A percentile compares a stretch with the other conserved stretches of the same genome.
phyloP scores from a whole-genome alignment of 2,888 invertebrate genomes.

The Stenodema calcarata region DNA sequence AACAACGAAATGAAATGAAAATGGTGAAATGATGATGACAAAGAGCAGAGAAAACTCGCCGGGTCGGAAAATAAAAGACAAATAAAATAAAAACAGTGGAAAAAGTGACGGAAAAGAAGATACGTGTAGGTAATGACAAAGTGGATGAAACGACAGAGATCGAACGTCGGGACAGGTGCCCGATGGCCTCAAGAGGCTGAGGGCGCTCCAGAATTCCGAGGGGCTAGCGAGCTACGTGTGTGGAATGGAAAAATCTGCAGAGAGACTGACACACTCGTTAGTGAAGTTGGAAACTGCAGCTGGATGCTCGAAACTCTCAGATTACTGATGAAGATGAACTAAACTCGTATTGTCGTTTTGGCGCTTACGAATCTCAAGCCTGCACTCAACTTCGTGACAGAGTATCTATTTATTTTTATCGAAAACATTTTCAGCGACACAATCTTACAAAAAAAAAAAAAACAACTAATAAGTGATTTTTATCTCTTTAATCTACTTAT shows the following conservation, averaged over 20 bases:
- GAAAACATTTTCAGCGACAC: too few relatives aligned
- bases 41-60: not conserved
- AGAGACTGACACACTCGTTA: not conserved
- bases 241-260: not conserved
- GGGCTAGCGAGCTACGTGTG: not conserved
- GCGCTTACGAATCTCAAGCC: too few relatives aligned
- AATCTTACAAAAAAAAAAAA: too few relatives aligned
- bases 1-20: not conserved
- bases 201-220: not conserved
- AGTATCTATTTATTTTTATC: too few relatives aligned
- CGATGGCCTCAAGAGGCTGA: not conserved
- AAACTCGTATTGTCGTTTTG: too few relatives aligned
- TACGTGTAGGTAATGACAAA: not conserved
- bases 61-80: not conserved
- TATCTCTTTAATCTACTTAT: too few relatives aligned
- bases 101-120: not conserved
- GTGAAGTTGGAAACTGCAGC: not conserved
- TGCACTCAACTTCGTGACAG: too few relatives aligned
- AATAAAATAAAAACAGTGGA: not conserved
- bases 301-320: not conserved
- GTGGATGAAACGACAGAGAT: not conserved
- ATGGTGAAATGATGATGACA: not conserved
- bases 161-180: not conserved
- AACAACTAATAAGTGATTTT: too few relatives aligned
- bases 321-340: too few relatives aligned